A percentile compares a stretch with the other conserved stretches of the same genome.
These are phyloP conservation scores for Fratercula arctica DNA, from an alignment of 2,797 vertebrate genomes.

Conservation along the genomic window DNA sequence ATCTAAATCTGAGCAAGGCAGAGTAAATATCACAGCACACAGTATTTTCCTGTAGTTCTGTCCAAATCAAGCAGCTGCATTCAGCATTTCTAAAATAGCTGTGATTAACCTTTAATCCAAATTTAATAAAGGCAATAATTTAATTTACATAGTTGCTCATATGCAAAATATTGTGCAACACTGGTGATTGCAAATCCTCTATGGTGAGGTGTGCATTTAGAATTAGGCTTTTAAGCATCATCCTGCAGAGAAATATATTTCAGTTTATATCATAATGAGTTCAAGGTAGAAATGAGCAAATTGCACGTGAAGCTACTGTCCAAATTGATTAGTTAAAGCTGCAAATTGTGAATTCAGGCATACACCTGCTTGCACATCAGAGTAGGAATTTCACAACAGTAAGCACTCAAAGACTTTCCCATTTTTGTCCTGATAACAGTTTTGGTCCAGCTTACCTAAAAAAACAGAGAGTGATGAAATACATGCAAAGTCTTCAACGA, in stretches of 20 bases:
- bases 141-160: slow-evolving; percentile 35
- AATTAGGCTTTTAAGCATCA: neutral
- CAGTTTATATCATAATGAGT: neutral
- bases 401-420: neutral
- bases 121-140: slow-evolving; percentile 46
- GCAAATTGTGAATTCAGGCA: neutral
- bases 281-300: neutral
- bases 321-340: neutral
- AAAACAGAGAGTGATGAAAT: neutral
- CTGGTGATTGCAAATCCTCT: neutral
- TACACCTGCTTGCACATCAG: neutral
- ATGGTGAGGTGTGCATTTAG: neutral
- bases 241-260: neutral
- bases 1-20: slow-evolving; percentile 32
- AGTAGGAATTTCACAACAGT: neutral
- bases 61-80: slow-evolving; percentile 51
- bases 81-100: slow-evolving; percentile 51
- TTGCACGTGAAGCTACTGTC: neutral
- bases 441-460: neutral
- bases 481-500: neutral
- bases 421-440: neutral
- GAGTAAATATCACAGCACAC: neutral
- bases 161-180: slow-evolving; percentile 35
- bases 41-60: slow-evolving; percentile 41
- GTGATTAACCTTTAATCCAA: slow-evolving; percentile 63